phyloP scores from a whole-genome alignment of 1,140 invertebrate species.

The Macrobrachium nipponense region DNA sequence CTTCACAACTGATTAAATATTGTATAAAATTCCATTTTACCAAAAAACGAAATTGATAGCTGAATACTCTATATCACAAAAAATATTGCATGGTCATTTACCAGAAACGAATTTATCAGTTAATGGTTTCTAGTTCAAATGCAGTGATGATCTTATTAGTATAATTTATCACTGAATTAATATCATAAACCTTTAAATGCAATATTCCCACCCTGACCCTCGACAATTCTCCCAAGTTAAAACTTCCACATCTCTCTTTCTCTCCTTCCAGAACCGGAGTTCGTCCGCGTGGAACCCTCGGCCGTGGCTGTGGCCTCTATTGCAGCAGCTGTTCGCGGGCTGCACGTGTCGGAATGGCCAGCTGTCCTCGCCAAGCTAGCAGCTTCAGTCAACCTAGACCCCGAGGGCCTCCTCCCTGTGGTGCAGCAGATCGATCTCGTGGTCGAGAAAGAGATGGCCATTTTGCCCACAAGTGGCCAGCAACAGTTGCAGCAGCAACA shows the following conservation, averaged over 20 bases:
- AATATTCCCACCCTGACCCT: background rate
- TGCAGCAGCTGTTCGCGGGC: conserved; percentile 27
- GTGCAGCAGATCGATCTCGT: conserved; percentile 45
- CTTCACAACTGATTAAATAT: too few species aligned
- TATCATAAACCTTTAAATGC: too few species aligned
- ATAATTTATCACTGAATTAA: too few species aligned
- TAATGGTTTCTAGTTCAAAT: too few species aligned
- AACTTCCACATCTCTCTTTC: background rate
- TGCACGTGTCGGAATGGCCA: conserved; percentile 23
- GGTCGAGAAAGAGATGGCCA: conserved; percentile 30
- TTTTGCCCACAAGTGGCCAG: conserved; percentile 11
- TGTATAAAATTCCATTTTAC: too few species aligned
- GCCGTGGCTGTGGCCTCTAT: conserved; percentile 48
- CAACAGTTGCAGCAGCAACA: conserved; percentile 21
- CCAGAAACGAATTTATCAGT: too few species aligned
- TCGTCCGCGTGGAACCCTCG: conserved; percentile 43
- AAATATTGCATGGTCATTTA: too few species aligned
- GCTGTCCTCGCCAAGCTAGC: conserved; percentile 34
- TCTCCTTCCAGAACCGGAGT: conserved; percentile 46
- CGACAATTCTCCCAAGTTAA: background rate
- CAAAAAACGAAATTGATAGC: too few species aligned
- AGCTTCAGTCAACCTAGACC: conserved; percentile 37
- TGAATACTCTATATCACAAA: too few species aligned
- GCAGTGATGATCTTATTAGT: too few species aligned
- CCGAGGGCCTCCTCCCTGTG: conserved; percentile 29